Evolutionary conservation across 2,797 vertebrate genomes (phyloP).

Genomic region (Cyprinella venusta): DNA sequence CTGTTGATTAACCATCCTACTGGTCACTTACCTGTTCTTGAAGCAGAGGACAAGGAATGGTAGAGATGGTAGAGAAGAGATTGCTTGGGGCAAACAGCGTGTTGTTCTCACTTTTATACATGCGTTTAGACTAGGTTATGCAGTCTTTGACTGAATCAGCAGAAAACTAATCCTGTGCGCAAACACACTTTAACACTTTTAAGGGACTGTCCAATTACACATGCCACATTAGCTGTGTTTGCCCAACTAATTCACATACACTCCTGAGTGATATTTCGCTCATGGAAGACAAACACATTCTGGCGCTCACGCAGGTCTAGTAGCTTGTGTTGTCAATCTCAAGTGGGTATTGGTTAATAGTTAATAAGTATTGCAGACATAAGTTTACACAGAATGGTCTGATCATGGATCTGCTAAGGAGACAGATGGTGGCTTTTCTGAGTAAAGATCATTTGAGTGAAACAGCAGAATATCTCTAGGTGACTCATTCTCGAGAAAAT

Average conservation of each 20-base stretch:
- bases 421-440: slow-evolving; percentile 44
- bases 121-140: background rate
- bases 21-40: slow-evolving; percentile 53
- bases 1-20: background rate
- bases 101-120: slow-evolving; percentile 65
- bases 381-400: background rate
- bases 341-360: slow-evolving; percentile 15
- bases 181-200: slow-evolving; percentile 41
- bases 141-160: slow-evolving; percentile 48
- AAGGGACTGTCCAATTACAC: slow-evolving; percentile 61
- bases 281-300: slow-evolving; percentile 23
- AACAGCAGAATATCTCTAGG: background rate
- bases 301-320: background rate
- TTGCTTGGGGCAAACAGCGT: slow-evolving; percentile 64
- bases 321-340: background rate
- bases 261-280: slow-evolving; percentile 4
- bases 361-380: background rate
- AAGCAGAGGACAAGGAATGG: slow-evolving; percentile 47
- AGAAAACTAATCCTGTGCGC: slow-evolving; percentile 45
- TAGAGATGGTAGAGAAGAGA: slow-evolving; percentile 48
- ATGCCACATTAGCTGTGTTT: slow-evolving; percentile 60
- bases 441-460: slow-evolving; percentile 28
- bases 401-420: background rate
- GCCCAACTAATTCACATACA: slow-evolving; percentile 59
- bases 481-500: background rate